These are phyloP conservation scores for Xestobium rufovillosum DNA, from an alignment of 2,888 invertebrate genomes.

Conservation along the genomic window DNA sequence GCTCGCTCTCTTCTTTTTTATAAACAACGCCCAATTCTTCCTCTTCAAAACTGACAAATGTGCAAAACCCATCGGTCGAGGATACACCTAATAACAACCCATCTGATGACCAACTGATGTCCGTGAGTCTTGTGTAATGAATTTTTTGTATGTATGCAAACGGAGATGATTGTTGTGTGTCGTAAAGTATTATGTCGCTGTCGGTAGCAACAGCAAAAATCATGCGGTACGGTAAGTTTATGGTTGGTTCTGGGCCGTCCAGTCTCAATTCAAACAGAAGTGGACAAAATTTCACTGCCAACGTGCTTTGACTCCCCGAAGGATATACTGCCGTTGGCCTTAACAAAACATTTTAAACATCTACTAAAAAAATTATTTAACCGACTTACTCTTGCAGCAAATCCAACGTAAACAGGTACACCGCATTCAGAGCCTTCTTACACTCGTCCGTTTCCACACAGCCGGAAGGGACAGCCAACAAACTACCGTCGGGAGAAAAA, in stretches of 20 bases:
- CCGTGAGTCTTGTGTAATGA: constrained; percentile 83
- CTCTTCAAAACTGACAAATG: constrained; percentile 67
- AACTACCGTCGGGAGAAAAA: constrained; percentile 86
- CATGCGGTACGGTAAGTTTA: constrained; percentile 67
- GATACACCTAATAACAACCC: constrained; percentile 69
- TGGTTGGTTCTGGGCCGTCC: constrained; percentile 47
- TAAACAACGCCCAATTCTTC: constrained; percentile 63
- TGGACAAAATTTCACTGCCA: constrained; percentile 79
- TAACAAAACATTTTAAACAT: constrained; percentile 26
- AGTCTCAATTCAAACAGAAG: constrained; percentile 55
- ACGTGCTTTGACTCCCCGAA: constrained; percentile 70
- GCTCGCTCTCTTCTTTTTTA: constrained; percentile 41
- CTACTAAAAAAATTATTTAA: not conserved
- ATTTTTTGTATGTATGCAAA: constrained; percentile 76
- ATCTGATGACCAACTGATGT: constrained; percentile 80
- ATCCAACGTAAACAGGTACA: constrained; percentile 37
- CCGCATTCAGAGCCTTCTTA: constrained; percentile 44
- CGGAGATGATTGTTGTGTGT: constrained; percentile 76
- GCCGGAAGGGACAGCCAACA: constrained; percentile 88
- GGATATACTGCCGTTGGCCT: constrained; percentile 77
- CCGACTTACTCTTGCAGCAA: constrained; percentile 33
- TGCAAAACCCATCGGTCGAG: constrained; percentile 87
- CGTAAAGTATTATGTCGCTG: constrained; percentile 77
- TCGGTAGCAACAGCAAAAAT: constrained; percentile 89
- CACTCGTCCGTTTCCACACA: constrained; percentile 65